Percentiles rank a stretch among this genome's conserved stretches.
Conservation (phyloP, 2,888 invertebrate species). For the Perdita meconis region DNA sequence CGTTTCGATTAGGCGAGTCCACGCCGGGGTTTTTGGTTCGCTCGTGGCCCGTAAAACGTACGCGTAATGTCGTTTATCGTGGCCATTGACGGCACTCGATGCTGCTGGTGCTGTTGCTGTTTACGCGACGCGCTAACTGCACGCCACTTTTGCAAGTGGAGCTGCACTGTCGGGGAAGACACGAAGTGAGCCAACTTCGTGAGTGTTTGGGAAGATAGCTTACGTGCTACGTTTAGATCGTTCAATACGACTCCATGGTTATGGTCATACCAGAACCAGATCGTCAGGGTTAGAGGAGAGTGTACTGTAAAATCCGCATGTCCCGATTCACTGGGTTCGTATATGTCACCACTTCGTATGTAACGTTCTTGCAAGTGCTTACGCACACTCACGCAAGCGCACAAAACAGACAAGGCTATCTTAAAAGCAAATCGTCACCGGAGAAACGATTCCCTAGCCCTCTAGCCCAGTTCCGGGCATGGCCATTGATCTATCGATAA, state of each 20-base stretch:
- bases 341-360: constrained; percentile 53
- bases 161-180: constrained; percentile 50
- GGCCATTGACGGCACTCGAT: constrained; percentile 73
- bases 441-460: constrained; percentile 62
- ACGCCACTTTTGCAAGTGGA: constrained; percentile 62
- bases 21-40: constrained; percentile 70
- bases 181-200: constrained; percentile 64
- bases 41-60: constrained; percentile 61
- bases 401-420: constrained; percentile 42
- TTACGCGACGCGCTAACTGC: constrained; percentile 68
- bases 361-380: constrained; percentile 38
- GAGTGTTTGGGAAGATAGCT: constrained; percentile 42
- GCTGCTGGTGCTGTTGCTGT: constrained; percentile 65
- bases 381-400: constrained; percentile 50
- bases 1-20: constrained; percentile 79
- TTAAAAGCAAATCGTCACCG: constrained; percentile 58
- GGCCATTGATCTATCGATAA: constrained; percentile 75
- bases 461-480: constrained; percentile 75
- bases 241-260: constrained; percentile 52
- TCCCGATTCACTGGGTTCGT: constrained; percentile 67
- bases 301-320: constrained; percentile 64
- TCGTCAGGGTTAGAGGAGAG: constrained; percentile 57
- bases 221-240: constrained; percentile 43
- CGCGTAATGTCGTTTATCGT: constrained; percentile 72
- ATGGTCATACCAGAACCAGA: constrained; percentile 55